Conservation (phyloP, 2,797 vertebrate genomes). For the Semotilus atromaculatus region DNA sequence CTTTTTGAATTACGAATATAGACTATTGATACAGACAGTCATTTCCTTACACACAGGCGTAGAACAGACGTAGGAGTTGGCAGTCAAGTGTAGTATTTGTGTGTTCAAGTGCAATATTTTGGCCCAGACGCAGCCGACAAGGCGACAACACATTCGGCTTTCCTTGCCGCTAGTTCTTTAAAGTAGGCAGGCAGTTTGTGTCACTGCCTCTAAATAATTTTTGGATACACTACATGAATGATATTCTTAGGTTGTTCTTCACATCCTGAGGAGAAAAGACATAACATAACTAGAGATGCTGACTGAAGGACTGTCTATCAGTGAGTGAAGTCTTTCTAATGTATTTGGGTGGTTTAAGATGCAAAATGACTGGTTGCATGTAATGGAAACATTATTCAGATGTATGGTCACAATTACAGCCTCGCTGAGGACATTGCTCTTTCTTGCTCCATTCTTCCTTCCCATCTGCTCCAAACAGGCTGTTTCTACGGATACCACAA, state of each 20-base stretch:
- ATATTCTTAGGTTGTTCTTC: neutral
- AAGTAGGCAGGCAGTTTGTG: neutral
- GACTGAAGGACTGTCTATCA: conserved; percentile 1
- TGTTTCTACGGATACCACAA: conserved; percentile 16
- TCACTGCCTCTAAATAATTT: neutral
- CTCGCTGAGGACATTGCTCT: conserved; percentile 12
- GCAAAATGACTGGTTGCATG: conserved; percentile 56
- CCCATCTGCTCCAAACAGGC: conserved; percentile 32
- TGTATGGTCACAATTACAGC: conserved; percentile 57
- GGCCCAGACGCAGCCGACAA: neutral
- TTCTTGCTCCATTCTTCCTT: conserved; percentile 13
- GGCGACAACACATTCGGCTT: neutral
- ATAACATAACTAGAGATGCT: neutral
- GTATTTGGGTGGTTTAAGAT: conserved; percentile 9
- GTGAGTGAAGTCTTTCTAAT: neutral
- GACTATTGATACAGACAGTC: neutral
- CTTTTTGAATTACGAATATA: neutral
- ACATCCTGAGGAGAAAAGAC: neutral
- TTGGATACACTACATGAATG: too few species aligned
- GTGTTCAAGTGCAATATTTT: neutral
- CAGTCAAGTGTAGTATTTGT: neutral
- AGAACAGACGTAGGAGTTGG: neutral
- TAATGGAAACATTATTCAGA: conserved; percentile 65
- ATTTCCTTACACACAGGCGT: neutral
- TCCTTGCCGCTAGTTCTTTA: neutral